Percentiles rank a stretch among this genome's conserved stretches.
Conservation (phyloP, 2,113 vertebrate genomes). For the Oenanthe melanoleuca region DNA sequence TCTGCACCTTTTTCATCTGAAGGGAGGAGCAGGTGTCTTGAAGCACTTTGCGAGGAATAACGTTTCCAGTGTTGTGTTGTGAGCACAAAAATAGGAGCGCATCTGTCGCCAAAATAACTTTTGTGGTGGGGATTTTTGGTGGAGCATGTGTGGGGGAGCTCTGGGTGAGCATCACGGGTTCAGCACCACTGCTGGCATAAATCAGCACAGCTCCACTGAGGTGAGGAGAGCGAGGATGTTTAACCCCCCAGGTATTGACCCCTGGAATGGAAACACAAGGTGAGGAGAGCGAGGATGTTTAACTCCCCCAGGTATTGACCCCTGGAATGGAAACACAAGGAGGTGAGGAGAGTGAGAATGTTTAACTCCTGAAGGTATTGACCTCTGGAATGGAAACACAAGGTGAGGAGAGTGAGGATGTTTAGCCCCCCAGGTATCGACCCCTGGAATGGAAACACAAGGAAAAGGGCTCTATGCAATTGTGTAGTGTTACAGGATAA, state of each 20-base stretch:
- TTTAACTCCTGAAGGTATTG: too few relatives aligned
- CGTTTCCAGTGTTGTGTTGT: not conserved
- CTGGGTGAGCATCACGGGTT: not conserved
- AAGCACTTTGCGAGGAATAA: not conserved
- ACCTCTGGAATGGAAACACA: too few relatives aligned
- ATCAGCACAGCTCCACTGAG: not conserved
- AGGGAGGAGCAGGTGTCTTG: not conserved
- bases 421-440: not conserved
- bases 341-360: not conserved
- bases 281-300: not conserved
- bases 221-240: not conserved
- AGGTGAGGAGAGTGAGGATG: rapidly evolving
- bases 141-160: not conserved
- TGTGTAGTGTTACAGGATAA: not conserved
- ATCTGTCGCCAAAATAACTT: not conserved
- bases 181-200: not conserved
- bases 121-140: not conserved
- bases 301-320: not conserved
- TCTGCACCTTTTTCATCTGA: not conserved
- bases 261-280: not conserved
- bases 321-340: not conserved
- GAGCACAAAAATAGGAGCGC: not conserved
- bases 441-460: not conserved
- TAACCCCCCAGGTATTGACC: not conserved
- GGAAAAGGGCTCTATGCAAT: not conserved